Evolutionary conservation across 2,888 invertebrate species (phyloP), one percentile per base, ranked within the genome.

Genomic region (Phortica magna): DNA sequence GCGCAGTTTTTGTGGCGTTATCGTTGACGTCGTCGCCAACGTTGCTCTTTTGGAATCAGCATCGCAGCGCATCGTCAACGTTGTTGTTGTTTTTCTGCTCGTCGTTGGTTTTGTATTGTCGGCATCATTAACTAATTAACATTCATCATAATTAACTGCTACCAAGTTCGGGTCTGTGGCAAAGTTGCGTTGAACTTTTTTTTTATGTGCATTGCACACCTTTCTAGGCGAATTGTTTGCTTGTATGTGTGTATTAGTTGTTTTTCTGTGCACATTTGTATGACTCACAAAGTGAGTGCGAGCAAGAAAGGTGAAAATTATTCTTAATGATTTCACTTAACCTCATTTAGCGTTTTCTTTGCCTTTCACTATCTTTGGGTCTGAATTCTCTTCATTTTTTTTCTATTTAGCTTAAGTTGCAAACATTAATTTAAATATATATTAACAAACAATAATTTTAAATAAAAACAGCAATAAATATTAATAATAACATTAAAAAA

Each of bases 41-140:
- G 48, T 48, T 48, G n/a, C 31, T 31, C 31, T n/a, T n/a, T 55
- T 55, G n/a, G 2, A 55, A 55, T n/a, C n/a, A n/a, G n/a, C n/a
- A n/a, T n/a, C n/a, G n/a, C n/a, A n/a, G n/a, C n/a, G n/a, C n/a
- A n/a, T n/a, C n/a, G n/a, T n/a, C n/a, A n/a, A n/a, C n/a, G 55
- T 55, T 17, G 12, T 22, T n/a, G 59, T 59, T 3, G 17, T 22
- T 59, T 12, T 22, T 59, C 0, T n/a, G 31, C 61, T 31, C n/a
- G 31, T 61, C 31, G 31, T 53, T 53, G 10, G 2, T 53, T 53
- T 61, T 61, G 9, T 12, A 19, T 43, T 22, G 70, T 53, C 70
- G 31, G 55, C 70, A 71, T 65, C 48, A 74, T 74, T 65, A 74
- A 65, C 74, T 74, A 74, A 74, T 74, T 74, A 74, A 65, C 65